phyloP scores from a whole-genome alignment of 2,113 vertebrate genomes.

The human region GRCh38 chr2:183912001-183912500 shows the following conservation, averaged over 20 bases:
- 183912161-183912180: neutral
- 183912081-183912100: neutral
- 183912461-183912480: neutral
- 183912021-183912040: constrained; percentile 16
- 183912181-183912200: neutral
- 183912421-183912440: neutral
- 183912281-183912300: neutral
- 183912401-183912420: neutral
- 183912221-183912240: constrained; percentile 7
- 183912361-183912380: neutral
- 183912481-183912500: neutral
- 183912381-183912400: neutral
- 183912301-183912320: neutral
- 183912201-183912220: neutral
- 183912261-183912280: neutral
- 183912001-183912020: constrained; percentile 41
- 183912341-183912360: neutral
- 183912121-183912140: constrained; percentile 64
- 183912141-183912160: neutral
- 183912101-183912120: constrained; percentile 39
- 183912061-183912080: constrained; percentile 51
- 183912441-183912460: neutral
- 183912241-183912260: neutral
- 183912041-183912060: neutral
- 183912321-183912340: neutral